Conservation (phyloP, 2,888 invertebrate genomes). For the Melanchra persicariae region DNA sequence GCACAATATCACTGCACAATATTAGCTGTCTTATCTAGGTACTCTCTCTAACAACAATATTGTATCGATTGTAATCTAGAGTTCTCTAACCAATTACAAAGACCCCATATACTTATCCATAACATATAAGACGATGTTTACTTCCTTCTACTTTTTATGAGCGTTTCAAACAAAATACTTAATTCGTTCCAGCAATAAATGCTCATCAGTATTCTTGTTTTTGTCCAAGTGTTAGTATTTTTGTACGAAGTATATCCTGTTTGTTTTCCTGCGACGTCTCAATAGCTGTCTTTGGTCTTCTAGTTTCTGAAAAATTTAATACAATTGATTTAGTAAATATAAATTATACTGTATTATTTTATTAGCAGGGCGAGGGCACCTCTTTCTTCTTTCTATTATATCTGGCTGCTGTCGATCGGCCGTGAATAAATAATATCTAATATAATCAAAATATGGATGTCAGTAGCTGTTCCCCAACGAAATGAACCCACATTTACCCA, state of each 20-base stretch:
- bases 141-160: constrained; percentile 30
- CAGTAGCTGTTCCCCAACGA: no score
- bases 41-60: not conserved
- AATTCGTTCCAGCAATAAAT: constrained; percentile 45
- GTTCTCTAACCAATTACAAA: not conserved
- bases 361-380: no score
- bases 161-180: constrained; percentile 31
- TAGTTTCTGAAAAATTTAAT: constrained; percentile 72
- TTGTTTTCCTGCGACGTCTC: constrained; percentile 54
- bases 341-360: no score
- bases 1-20: not conserved
- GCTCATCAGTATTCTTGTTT: constrained; percentile 10
- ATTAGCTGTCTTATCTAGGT: not conserved
- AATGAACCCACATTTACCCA: not conserved
- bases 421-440: no score
- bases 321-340: not conserved
- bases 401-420: no score
- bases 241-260: constrained; percentile 48
- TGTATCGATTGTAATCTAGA: not conserved
- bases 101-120: constrained; percentile 2
- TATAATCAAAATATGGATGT: no score
- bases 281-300: constrained; percentile 66
- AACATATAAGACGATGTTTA: constrained; percentile 6
- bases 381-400: no score
- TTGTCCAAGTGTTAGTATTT: constrained; percentile 33